Conservation (phyloP, 2,888 invertebrate genomes). For the Pristionchus japonicus region DNA sequence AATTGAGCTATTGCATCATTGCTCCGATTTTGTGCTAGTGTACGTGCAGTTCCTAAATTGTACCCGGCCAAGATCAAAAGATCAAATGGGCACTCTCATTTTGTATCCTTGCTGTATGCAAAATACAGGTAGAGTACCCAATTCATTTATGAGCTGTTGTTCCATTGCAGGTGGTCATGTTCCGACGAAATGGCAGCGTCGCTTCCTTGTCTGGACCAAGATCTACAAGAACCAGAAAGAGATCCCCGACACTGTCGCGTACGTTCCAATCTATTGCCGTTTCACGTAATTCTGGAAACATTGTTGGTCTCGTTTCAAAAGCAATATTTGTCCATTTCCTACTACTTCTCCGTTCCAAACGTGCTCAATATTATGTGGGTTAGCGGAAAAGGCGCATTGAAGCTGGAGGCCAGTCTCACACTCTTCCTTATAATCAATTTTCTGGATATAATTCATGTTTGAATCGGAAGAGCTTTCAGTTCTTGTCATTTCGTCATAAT, state of each 20-base stretch:
- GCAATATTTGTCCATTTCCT: too few species aligned
- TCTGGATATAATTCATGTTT: background rate
- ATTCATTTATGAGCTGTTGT: background rate
- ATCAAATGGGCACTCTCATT: too few species aligned
- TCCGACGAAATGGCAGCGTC: constrained; percentile 64
- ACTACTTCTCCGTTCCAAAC: too few species aligned
- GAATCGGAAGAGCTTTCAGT: background rate
- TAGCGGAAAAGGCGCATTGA: too few species aligned
- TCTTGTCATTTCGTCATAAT: background rate
- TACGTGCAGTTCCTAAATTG: background rate
- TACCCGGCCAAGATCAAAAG: background rate
- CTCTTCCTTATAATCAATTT: too few species aligned
- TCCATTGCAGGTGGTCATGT: constrained; percentile 53
- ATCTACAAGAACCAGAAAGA: constrained; percentile 58
- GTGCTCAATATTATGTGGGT: too few species aligned
- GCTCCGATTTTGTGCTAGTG: background rate
- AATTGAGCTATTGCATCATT: background rate
- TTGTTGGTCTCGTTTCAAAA: too few species aligned
- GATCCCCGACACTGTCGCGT: constrained; percentile 68
- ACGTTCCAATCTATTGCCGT: constrained; percentile 49
- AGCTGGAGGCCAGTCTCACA: too few species aligned
- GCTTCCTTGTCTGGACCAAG: constrained; percentile 65
- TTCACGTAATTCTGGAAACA: too few species aligned
- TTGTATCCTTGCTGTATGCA: too few species aligned
- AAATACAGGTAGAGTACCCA: too few species aligned